Evolutionary conservation across 2,888 invertebrate genomes (phyloP).

Genomic region (Fabriciana adippe): DNA sequence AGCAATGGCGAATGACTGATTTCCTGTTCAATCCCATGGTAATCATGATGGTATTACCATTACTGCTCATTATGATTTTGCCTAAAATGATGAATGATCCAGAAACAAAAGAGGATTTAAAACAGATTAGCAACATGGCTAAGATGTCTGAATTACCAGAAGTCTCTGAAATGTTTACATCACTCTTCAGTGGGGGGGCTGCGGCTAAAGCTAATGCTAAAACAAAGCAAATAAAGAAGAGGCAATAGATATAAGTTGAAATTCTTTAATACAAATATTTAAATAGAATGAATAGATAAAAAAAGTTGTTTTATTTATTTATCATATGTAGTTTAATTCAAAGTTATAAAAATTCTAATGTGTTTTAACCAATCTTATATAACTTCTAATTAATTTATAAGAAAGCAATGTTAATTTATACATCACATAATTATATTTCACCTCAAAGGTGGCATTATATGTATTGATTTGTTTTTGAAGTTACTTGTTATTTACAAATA

Average conservation of each 20-base stretch:
- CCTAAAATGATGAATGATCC: slow-evolving; percentile 99
- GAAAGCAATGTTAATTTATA: too few species aligned
- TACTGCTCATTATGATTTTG: slow-evolving; percentile 94
- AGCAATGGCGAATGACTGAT: slow-evolving; percentile 98
- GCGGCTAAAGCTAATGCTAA: slow-evolving; percentile 73
- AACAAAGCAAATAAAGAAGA: slow-evolving; percentile 75
- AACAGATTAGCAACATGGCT: slow-evolving; percentile 92
- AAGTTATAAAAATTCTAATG: too few species aligned
- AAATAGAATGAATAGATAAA: slow-evolving; percentile 48
- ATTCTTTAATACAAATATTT: slow-evolving; percentile 7
- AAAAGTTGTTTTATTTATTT: slow-evolving; percentile 41
- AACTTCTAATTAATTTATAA: too few species aligned
- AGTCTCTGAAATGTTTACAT: slow-evolving; percentile 96
- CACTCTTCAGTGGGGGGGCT: slow-evolving; percentile 89
- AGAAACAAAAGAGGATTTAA: slow-evolving; percentile 97
- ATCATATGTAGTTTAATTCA: too few species aligned
- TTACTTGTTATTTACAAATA: too few species aligned
- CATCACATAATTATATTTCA: too few species aligned
- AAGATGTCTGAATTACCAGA: slow-evolving; percentile 95
- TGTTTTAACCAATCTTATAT: too few species aligned
- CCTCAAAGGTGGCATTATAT: too few species aligned
- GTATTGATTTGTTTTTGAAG: too few species aligned
- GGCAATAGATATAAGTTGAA: slow-evolving; percentile 54
- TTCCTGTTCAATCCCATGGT: slow-evolving; percentile 99
- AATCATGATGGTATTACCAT: slow-evolving; percentile 97